These are phyloP conservation scores for Bombus turneri DNA, from an alignment of 1,140 invertebrate genomes.

Conservation along the genomic window DNA sequence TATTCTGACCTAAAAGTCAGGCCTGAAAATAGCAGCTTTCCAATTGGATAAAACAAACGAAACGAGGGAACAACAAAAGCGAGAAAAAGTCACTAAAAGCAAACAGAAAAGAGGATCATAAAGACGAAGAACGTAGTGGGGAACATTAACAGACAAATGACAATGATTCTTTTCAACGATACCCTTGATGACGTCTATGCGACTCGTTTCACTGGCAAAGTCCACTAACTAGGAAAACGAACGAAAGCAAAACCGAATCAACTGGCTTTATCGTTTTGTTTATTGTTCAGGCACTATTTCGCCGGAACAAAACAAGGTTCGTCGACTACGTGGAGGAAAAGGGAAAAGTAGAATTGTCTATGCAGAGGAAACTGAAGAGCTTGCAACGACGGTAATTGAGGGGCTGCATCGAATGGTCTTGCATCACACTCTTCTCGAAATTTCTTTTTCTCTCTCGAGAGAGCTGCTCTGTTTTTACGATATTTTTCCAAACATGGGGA, in stretches of 20 bases:
- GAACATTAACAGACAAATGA: neutral
- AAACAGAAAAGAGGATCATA: neutral
- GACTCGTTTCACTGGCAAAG: neutral
- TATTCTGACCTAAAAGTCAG: neutral
- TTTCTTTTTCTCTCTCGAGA: neutral
- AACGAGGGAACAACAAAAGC: neutral
- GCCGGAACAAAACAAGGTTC: neutral
- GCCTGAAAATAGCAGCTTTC: neutral
- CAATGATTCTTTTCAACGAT: neutral
- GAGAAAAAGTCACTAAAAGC: too few species aligned
- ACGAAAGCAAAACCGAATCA: too few species aligned
- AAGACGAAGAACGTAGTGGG: neutral
- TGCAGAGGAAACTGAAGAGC: too few species aligned
- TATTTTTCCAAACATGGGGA: too few species aligned
- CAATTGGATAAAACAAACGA: neutral
- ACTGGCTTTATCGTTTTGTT: neutral
- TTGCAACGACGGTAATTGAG: neutral
- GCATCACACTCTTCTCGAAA: too few species aligned
- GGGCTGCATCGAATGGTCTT: neutral
- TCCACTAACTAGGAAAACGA: neutral
- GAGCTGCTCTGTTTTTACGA: neutral
- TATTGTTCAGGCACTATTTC: conserved; percentile 8
- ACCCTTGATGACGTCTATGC: neutral
- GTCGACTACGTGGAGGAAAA: too few species aligned
- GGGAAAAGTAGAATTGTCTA: too few species aligned